Evolutionary conservation across 2,888 invertebrate genomes (phyloP).

Genomic region (Sarcophaga caerulescens): DNA sequence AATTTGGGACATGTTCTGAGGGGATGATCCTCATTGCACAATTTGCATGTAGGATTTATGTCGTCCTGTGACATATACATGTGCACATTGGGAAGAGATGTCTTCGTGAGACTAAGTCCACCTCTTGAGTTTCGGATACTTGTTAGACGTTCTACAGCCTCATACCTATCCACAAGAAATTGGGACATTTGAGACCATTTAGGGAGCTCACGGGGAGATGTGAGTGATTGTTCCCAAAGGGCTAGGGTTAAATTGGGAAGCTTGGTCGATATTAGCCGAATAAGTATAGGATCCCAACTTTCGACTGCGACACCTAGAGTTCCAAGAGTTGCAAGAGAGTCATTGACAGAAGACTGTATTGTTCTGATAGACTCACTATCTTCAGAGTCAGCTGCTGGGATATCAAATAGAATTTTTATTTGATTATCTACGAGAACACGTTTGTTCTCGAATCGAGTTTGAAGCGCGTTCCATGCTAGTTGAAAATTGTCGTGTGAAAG

Average conservation of each 20-base stretch:
- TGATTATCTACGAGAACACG: too few species aligned
- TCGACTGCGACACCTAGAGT: neutral
- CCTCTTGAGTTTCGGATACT: neutral
- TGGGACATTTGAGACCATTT: conserved; percentile 28
- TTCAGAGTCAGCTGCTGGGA: too few species aligned
- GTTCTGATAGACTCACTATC: too few species aligned
- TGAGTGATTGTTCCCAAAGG: conserved; percentile 19
- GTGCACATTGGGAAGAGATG: neutral
- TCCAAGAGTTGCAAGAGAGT: neutral
- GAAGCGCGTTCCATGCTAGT: too few species aligned
- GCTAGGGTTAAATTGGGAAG: neutral
- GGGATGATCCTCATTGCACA: neutral
- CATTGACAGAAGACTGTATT: neutral
- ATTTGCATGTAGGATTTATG: neutral
- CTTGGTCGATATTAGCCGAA: neutral
- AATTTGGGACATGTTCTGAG: neutral
- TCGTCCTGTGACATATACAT: neutral
- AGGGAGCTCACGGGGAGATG: conserved; percentile 6
- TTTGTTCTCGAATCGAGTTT: too few species aligned
- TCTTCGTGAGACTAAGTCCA: neutral
- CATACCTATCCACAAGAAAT: conserved; percentile 10
- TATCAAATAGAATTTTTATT: too few species aligned
- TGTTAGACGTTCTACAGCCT: neutral
- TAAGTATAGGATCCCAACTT: conserved; percentile 7
- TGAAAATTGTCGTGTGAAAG: too few species aligned